phyloP scores from a whole-genome alignment of 2,113 vertebrate species.

The Merops nubicus region DNA sequence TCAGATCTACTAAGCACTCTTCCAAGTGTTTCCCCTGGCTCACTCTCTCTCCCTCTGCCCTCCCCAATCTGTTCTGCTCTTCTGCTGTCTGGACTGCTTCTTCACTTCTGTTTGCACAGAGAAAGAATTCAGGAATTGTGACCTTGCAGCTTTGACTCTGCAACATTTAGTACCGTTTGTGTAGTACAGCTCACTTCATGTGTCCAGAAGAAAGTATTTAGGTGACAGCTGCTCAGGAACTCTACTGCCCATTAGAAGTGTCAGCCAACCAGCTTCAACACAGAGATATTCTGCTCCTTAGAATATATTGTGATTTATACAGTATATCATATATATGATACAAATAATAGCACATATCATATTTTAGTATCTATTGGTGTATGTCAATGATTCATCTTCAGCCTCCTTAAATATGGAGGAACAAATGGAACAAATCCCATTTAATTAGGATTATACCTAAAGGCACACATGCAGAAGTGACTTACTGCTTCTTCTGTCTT shows the following conservation, averaged over 20 bases:
- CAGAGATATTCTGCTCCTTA: background rate
- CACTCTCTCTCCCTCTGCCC: no score
- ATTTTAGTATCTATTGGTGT: background rate
- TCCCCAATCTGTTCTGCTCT: background rate
- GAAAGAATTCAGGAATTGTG: background rate
- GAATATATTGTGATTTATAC: background rate
- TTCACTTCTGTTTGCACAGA: background rate
- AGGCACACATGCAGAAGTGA: background rate
- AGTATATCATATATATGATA: background rate
- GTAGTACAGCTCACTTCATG: background rate
- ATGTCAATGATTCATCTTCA: background rate
- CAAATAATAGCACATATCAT: rapidly evolving
- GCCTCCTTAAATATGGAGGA: background rate
- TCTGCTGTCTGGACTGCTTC: background rate
- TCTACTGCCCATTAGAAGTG: background rate
- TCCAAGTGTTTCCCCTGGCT: background rate
- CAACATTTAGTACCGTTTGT: background rate
- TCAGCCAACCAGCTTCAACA: background rate
- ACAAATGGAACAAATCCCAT: background rate
- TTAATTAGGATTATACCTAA: background rate
- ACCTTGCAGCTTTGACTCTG: background rate
- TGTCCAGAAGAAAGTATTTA: background rate
- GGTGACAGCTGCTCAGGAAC: background rate
- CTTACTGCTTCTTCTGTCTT: background rate
- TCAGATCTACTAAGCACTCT: background rate